Evolutionary conservation across 2,113 vertebrate genomes (phyloP).

Genomic region (Pagrus major): DNA sequence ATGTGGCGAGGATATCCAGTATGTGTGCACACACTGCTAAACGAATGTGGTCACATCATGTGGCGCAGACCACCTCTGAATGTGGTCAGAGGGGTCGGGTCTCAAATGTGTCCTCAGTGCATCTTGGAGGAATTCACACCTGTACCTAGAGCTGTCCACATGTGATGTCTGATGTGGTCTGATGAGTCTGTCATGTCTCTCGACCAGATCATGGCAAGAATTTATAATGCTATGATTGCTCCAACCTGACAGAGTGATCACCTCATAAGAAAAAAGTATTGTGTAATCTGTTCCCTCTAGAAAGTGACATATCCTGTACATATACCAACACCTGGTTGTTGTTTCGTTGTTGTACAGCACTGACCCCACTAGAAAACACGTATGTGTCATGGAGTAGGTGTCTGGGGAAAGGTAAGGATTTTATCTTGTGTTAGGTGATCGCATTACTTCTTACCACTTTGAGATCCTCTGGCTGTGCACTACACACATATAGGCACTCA

Average conservation of each 20-base stretch:
- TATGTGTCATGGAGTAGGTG: not conserved
- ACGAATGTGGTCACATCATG: too few species aligned
- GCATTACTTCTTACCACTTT: constrained; percentile 3
- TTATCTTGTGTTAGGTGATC: not conserved
- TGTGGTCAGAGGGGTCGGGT: too few species aligned
- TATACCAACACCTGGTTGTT: not conserved
- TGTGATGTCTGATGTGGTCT: too few species aligned
- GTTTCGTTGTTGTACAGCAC: not conserved
- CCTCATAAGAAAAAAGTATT: not conserved
- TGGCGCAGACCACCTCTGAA: too few species aligned
- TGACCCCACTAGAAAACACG: not conserved
- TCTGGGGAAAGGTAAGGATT: not conserved
- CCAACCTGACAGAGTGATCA: not conserved
- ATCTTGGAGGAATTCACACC: too few species aligned
- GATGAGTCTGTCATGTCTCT: not conserved
- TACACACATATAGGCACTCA: not conserved
- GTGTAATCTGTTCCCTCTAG: not conserved
- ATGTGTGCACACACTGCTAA: too few species aligned
- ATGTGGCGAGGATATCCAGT: too few species aligned
- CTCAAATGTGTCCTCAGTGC: too few species aligned
- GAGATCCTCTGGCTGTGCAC: not conserved
- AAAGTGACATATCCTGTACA: not conserved
- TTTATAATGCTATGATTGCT: not conserved
- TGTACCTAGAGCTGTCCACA: too few species aligned
- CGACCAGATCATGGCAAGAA: not conserved